Conservation (phyloP, 2,888 invertebrate genomes). For the Balanococcus diminutus region DNA sequence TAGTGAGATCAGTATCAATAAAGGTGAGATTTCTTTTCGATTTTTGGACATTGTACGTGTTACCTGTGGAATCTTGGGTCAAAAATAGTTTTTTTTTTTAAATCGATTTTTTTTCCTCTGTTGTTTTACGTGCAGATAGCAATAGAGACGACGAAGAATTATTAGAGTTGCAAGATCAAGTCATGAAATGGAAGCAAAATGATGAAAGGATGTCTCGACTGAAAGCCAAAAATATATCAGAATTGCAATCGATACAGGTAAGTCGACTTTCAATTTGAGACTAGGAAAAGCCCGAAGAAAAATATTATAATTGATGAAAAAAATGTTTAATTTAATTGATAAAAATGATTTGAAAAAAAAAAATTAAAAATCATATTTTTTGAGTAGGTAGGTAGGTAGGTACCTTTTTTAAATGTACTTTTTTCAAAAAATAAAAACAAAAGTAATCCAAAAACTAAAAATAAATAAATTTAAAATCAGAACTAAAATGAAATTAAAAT, state of each 20-base stretch:
- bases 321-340: too few species aligned
- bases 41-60: too few species aligned
- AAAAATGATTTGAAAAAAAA: neutral
- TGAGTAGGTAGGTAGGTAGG: too few species aligned
- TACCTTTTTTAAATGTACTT: too few species aligned
- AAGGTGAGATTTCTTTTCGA: conserved; percentile 56
- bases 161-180: conserved; percentile 41
- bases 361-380: neutral
- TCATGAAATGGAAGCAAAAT: conserved; percentile 44
- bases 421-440: too few species aligned
- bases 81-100: neutral
- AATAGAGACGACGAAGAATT: conserved; percentile 42
- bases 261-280: too few species aligned
- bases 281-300: too few species aligned
- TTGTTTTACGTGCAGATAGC: neutral
- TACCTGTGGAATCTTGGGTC: too few species aligned
- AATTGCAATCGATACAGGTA: conserved; percentile 59
- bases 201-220: conserved; percentile 38
- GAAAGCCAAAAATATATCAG: conserved; percentile 54
- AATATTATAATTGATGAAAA: too few species aligned
- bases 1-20: conserved; percentile 58
- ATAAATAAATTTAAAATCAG: too few species aligned
- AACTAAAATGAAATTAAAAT: too few species aligned
- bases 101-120: neutral
- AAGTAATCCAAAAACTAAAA: too few species aligned